A percentile compares a stretch with the other conserved stretches of the same genome.
Evolutionary conservation across 2,113 vertebrate species (phyloP).

Genomic region (Butorides virescens): DNA sequence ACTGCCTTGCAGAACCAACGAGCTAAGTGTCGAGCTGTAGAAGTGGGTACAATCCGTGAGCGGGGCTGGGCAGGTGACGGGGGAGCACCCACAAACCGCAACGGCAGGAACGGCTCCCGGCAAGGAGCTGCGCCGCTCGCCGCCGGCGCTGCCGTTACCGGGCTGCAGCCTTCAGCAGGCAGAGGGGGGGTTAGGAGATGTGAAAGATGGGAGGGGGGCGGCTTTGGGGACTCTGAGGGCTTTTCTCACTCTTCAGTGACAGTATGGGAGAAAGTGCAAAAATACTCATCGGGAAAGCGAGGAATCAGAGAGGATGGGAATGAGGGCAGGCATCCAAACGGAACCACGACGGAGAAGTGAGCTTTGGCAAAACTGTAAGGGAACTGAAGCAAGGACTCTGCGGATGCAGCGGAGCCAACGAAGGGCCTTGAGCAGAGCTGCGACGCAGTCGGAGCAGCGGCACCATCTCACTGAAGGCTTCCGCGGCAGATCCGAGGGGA

Average conservation of each 20-base stretch:
- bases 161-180: not conserved
- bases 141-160: not conserved
- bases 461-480: fast-evolving
- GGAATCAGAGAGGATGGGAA: not conserved
- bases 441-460: not conserved
- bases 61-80: not conserved
- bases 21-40: not conserved
- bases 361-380: not conserved
- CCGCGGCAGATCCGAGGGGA: not conserved
- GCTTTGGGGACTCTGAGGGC: not conserved
- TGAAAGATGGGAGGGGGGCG: not conserved
- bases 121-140: fast-evolving
- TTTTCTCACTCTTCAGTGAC: not conserved
- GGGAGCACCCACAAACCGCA: fast-evolving
- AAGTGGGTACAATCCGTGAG: not conserved
- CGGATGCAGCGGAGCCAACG: not conserved
- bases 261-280: not conserved
- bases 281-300: not conserved
- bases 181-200: not conserved
- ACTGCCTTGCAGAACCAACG: not conserved
- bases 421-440: not conserved
- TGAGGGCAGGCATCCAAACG: not conserved
- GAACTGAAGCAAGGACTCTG: not conserved
- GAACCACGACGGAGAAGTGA: fast-evolving
- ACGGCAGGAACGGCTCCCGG: fast-evolving